Evolutionary conservation across 2,797 vertebrate species (phyloP), one percentile per base, ranked within the genome.

Genomic region (Triplophysa bombifrons): DNA sequence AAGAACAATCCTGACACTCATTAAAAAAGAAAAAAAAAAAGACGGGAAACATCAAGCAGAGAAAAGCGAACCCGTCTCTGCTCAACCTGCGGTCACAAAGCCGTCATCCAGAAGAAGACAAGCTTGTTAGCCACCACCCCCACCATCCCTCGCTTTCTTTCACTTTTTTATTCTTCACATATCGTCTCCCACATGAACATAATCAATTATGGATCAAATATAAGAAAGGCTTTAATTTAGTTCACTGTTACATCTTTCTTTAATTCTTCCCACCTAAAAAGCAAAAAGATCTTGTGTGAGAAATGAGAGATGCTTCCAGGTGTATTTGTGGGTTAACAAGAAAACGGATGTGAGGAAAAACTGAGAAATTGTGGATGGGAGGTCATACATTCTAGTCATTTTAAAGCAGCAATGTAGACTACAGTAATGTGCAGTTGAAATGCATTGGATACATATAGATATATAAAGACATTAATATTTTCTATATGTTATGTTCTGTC

Each of bases 141-240:
- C 89, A 87, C 82, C 80, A 90, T 85, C 71, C 78, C 78, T 79
- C 61, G 77, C 14, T 82, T 84, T 68, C 81, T 16, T 86, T 86
- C 85, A 85, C 25, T 80, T 74, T 71, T 69, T 74, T 74, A 66
- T 63, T 79, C 51, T 73, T 81, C 74, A 77, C 22, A 72, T 73
- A 66, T 76, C 58, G 55, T 70, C 22, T 55, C 87, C 86, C 91
- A 84, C 72, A 91, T 90, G 87, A 86, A 88, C 87, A 81, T 82
- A 46, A 93, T 94, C 92, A 93, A 94, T 94, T 93, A 94, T 93
- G 90, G 91, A 94, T 94, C 90, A 94, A 93, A 92, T 91, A 86
- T 88, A 81, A 67, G 72, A 76, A 84, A 80, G 63, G 82, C 84
- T 89, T 90, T 88, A 83, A 85, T 89, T 88, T 86, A 78, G 80